These are phyloP conservation scores for Bradysia coprophila DNA, from an alignment of 1,140 invertebrate genomes.

Conservation along the genomic window DNA sequence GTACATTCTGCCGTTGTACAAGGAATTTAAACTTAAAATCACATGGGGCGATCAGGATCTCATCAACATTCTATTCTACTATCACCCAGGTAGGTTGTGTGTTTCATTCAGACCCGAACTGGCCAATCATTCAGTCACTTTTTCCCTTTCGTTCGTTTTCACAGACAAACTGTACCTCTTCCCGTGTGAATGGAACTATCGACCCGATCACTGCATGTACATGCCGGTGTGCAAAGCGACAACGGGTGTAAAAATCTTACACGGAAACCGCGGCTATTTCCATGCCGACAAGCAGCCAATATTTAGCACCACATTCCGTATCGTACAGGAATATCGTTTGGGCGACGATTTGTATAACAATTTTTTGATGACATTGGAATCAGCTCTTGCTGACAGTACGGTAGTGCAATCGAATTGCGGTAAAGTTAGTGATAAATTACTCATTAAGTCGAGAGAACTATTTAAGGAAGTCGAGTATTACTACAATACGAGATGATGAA, in stretches of 20 bases:
- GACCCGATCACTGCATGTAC: constrained; percentile 91
- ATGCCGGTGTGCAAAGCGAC: constrained; percentile 68
- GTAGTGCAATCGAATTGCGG: constrained; percentile 29
- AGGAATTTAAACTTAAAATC: constrained; percentile 69
- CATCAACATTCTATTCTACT: constrained; percentile 89
- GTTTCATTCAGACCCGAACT: constrained; percentile 3
- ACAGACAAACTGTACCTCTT: constrained; percentile 60
- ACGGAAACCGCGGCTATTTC: constrained; percentile 74
- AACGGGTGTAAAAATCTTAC: constrained; percentile 64
- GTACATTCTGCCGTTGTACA: constrained; percentile 66
- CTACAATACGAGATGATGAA: not conserved
- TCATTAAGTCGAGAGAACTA: constrained; percentile 18
- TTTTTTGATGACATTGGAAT: constrained; percentile 27
- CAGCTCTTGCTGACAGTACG: constrained; percentile 20
- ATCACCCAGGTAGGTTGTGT: constrained; percentile 44
- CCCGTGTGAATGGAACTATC: constrained; percentile 78
- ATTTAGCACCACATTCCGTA: constrained; percentile 56
- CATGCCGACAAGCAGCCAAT: constrained; percentile 72
- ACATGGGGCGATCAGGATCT: constrained; percentile 98
- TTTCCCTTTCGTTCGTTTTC: not conserved
- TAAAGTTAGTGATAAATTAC: constrained; percentile 26
- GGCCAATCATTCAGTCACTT: not conserved
- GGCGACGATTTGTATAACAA: constrained; percentile 25
- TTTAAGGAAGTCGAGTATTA: constrained; percentile 3
- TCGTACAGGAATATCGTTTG: constrained; percentile 39